Base-by-base conservation (phyloP, 2,797 vertebrate genomes). In the Galago senegalensis region DNA sequence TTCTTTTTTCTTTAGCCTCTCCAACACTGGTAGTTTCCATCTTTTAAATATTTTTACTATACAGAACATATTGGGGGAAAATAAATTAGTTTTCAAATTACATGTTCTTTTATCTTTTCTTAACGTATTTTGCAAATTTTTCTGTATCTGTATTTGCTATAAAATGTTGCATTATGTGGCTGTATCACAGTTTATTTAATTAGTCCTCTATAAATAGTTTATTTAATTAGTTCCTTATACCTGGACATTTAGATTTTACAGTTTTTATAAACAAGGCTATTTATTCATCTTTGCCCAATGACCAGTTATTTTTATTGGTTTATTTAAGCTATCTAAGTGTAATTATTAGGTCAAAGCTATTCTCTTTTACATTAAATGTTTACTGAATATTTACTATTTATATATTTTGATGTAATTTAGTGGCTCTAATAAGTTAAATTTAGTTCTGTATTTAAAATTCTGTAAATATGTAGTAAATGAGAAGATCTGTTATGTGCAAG, bases 1-100 rank as follows among this genome's bases (percentile, higher is more conserved):
- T 90, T 31, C 31, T 89, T 87, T 96, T 97, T 93, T 76, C 37
- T 90, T 96, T 86, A 95, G 34, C 46, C 13, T 85, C 23, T 95
- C 37, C 37, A 85, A 56, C 13, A 37, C 31, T 79, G 60, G 21
- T 89, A 69, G 9, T 72, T 29, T 29, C 31, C 53, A 7, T 77
- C 31, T 65, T 87, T 82, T 53, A 40, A 75, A 31, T 87, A 61
- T 40, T 82, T 86, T 86, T 89, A 79, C 18, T 89, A 53, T 91
- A 29, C 7, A 87, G 13, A 94, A 65, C 58, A 83, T 46, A 65
- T 40, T 82, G 10, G 60, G 77, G 20, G 65, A 34, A 84, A 16
- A 77, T 90, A 12, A 87, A 87, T 83, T 85, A 29, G 49, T 46
- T 49, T 40, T 63, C 56, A 89, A 91, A 37, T 69, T 81, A 23